A percentile compares a stretch with the other conserved stretches of the same genome.
phyloP scores from a whole-genome alignment of 2,797 vertebrate genomes.

The Poeciliopsis infans region DNA sequence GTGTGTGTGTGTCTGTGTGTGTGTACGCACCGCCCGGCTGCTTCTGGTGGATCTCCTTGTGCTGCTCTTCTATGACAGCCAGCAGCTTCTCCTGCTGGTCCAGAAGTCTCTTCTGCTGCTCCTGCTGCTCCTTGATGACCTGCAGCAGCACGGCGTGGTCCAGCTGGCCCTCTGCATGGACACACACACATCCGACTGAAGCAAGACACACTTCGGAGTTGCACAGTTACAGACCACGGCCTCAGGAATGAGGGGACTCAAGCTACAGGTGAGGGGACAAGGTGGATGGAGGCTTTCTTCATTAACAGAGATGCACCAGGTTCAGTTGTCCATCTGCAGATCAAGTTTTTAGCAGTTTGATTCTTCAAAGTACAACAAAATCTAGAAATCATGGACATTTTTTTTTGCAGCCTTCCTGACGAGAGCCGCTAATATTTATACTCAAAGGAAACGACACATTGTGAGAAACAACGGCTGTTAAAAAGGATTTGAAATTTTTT shows the following conservation, averaged over 20 bases:
- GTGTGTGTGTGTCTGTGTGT: not conserved
- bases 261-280: constrained; percentile 41
- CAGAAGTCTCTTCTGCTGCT: constrained; percentile 94
- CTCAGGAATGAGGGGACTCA: not conserved
- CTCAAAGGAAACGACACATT: not conserved
- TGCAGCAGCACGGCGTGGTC: constrained; percentile 91
- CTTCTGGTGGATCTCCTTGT: constrained; percentile 97
- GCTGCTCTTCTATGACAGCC: constrained; percentile 94
- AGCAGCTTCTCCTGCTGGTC: constrained; percentile 97
- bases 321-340: not conserved
- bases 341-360: not conserved
- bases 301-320: constrained; percentile 3
- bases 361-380: not conserved
- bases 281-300: constrained; percentile 27
- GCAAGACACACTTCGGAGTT: constrained; percentile 17
- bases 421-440: not conserved
- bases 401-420: not conserved
- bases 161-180: constrained; percentile 85
- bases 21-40: constrained; percentile 78
- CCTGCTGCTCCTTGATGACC: constrained; percentile 96
- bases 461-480: not conserved
- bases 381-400: not conserved
- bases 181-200: constrained; percentile 26
- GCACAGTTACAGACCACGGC: constrained; percentile 10
- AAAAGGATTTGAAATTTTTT: not conserved